phyloP scores from a whole-genome alignment of 2,888 invertebrate genomes.

The Heliconius aoede region DNA sequence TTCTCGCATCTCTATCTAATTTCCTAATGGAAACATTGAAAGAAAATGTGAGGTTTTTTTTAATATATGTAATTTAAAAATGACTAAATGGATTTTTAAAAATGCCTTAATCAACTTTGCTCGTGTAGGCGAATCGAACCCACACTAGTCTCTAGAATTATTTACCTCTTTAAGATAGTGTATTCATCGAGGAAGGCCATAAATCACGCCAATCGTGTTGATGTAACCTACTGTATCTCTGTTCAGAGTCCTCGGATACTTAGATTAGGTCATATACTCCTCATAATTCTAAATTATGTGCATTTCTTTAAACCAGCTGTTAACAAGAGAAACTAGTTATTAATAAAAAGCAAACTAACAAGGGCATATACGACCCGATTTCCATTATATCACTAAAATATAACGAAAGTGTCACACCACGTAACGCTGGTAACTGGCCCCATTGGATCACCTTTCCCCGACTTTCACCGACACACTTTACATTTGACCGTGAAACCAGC shows the following conservation, averaged over 20 bases:
- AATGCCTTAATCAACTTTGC: no score
- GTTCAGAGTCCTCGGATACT: no score
- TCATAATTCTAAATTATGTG: neutral
- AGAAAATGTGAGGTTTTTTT: neutral
- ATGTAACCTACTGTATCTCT: no score
- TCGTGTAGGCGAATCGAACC: no score
- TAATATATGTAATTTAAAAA: neutral
- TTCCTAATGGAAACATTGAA: neutral
- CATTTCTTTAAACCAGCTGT: neutral
- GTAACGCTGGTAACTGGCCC: constrained; percentile 78
- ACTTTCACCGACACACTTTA: constrained; percentile 67
- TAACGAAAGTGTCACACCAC: constrained; percentile 78
- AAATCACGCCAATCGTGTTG: no score
- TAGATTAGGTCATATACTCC: neutral
- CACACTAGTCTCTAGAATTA: no score
- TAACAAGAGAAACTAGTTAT: neutral
- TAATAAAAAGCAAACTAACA: neutral
- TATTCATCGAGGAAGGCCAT: no score
- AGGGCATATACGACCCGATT: constrained; percentile 32
- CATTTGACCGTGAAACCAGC: constrained; percentile 51
- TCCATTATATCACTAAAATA: constrained; percentile 33
- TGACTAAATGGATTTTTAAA: no score
- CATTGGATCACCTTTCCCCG: constrained; percentile 74
- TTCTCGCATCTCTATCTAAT: constrained; percentile 55
- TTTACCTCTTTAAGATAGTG: no score